Conservation (phyloP, 2,888 invertebrate species). For the Itoplectis maculator region DNA sequence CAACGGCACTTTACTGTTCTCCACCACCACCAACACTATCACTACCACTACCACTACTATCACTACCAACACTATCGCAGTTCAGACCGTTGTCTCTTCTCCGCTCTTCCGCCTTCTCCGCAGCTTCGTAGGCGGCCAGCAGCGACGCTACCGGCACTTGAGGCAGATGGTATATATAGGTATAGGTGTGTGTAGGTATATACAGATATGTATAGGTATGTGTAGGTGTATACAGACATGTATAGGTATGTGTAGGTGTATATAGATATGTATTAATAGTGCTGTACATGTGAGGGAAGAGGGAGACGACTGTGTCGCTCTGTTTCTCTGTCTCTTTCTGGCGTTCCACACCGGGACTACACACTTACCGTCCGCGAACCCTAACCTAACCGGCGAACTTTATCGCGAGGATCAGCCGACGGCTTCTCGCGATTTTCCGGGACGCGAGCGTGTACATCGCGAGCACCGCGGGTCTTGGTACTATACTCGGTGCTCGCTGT, state of each 20-base stretch:
- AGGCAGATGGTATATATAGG: constrained; percentile 23
- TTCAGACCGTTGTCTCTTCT: constrained; percentile 46
- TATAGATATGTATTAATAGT: no score
- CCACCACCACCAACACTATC: constrained; percentile 30
- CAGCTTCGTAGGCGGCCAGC: constrained; percentile 40
- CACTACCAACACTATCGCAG: no score
- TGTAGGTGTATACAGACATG: constrained; percentile 24
- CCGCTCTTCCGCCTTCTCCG: neutral
- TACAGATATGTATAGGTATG: neutral
- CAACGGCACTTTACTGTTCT: constrained; percentile 70
- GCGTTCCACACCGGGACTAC: constrained; percentile 60
- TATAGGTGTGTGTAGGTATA: neutral
- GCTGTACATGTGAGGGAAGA: no score
- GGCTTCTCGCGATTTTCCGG: constrained; percentile 70
- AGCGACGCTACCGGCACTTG: constrained; percentile 43
- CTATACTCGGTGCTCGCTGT: neutral
- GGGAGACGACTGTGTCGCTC: no score
- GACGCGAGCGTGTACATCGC: constrained; percentile 77
- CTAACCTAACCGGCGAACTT: constrained; percentile 72
- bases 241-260: neutral
- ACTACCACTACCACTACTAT: no score
- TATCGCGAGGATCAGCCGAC: constrained; percentile 71
- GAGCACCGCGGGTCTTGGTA: no score
- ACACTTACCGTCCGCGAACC: constrained; percentile 69
- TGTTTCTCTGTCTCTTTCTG: no score